phyloP scores from a whole-genome alignment of 2,888 invertebrate genomes.

The Drosophila gaucha region DNA sequence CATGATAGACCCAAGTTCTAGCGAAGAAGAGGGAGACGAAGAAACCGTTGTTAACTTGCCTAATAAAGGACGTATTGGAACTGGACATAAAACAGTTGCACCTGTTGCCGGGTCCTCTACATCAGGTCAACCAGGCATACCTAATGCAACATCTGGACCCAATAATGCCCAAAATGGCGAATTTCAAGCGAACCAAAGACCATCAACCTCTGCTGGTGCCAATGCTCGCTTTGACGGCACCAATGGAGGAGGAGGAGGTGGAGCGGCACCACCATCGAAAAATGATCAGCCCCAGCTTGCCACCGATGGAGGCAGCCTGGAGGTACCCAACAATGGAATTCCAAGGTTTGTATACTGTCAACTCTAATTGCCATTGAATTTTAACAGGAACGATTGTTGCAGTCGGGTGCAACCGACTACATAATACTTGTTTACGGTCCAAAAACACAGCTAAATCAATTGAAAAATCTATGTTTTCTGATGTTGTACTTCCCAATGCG shows the following conservation, averaged over 20 bases:
- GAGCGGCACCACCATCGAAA: conserved; percentile 25
- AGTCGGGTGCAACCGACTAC: background rate
- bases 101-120: conserved; percentile 19
- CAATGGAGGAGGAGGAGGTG: conserved; percentile 56
- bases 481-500: no score
- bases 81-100: conserved; percentile 70
- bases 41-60: conserved; percentile 88
- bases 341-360: conserved; percentile 79
- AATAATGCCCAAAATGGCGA: conserved; percentile 85
- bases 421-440: background rate
- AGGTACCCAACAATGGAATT: conserved; percentile 82
- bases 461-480: no score
- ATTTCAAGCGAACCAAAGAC: conserved; percentile 57
- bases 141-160: conserved; percentile 7
- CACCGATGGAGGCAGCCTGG: conserved; percentile 81
- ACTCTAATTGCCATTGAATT: background rate
- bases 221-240: conserved; percentile 73
- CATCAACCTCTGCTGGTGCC: conserved; percentile 30
- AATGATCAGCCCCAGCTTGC: conserved; percentile 46
- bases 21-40: conserved; percentile 97
- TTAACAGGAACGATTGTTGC: background rate
- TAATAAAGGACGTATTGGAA: conserved; percentile 76
- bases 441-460: no score
- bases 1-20: conserved; percentile 98
- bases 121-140: conserved; percentile 1